These are phyloP conservation scores for Lycocerus yunnanus DNA, from an alignment of 2,888 invertebrate species.

Conservation along the genomic window DNA sequence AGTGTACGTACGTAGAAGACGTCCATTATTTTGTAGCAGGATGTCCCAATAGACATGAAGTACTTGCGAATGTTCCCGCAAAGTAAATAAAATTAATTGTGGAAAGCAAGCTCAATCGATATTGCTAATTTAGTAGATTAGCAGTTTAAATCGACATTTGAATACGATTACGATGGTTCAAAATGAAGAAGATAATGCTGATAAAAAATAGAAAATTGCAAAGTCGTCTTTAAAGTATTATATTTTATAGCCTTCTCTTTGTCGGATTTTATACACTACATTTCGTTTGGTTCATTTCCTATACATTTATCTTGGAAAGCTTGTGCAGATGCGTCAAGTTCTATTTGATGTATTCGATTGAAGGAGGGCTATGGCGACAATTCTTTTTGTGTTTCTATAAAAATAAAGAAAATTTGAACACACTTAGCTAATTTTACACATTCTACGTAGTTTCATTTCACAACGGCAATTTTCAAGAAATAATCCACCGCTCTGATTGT, in stretches of 20 bases:
- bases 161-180: slow-evolving; percentile 32
- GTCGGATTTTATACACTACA: slow-evolving; percentile 27
- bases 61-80: slow-evolving; percentile 25
- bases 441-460: background rate
- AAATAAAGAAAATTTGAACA: slow-evolving; percentile 7
- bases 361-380: slow-evolving; percentile 13
- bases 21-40: slow-evolving; percentile 4
- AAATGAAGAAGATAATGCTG: slow-evolving; percentile 24
- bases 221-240: slow-evolving; percentile 21
- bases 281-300: slow-evolving; percentile 28
- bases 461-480: background rate
- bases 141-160: slow-evolving; percentile 38
- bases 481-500: background rate
- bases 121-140: slow-evolving; percentile 31
- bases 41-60: slow-evolving; percentile 5
- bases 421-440: background rate
- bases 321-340: slow-evolving; percentile 16
- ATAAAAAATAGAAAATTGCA: slow-evolving; percentile 17
- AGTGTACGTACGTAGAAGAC: background rate
- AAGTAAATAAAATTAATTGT: slow-evolving; percentile 38
- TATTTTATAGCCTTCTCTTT: slow-evolving; percentile 25
- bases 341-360: slow-evolving; percentile 26
- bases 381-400: slow-evolving; percentile 3
- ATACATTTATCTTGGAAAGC: slow-evolving; percentile 21
- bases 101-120: slow-evolving; percentile 37